Conservation (phyloP, 2,113 vertebrate genomes). For the Gorsachius goisagi region DNA sequence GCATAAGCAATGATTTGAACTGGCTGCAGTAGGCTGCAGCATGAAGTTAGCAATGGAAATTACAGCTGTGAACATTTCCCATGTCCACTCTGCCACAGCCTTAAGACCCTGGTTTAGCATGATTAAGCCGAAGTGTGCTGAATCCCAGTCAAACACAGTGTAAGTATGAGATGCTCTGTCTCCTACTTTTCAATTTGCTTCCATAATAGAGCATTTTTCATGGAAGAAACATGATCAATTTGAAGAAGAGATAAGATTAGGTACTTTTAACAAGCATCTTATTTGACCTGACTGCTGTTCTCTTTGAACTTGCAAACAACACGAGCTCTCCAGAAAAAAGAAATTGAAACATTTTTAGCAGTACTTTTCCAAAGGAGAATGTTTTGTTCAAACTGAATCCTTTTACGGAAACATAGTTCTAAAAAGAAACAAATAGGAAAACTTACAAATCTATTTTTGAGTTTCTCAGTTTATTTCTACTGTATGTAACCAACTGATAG, state of each 20-base stretch:
- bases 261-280: neutral
- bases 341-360: neutral
- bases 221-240: neutral
- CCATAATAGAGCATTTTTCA: neutral
- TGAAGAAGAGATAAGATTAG: neutral
- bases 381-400: neutral
- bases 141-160: neutral
- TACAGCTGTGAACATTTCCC: neutral
- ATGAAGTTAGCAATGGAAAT: neutral
- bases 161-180: neutral
- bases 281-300: neutral
- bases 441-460: neutral
- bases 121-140: neutral
- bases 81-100: neutral
- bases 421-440: neutral
- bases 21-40: neutral
- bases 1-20: slow-evolving; percentile 26
- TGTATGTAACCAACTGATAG: neutral
- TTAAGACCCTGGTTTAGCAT: neutral
- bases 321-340: neutral
- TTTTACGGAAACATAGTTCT: neutral
- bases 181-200: neutral
- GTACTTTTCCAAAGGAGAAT: neutral
- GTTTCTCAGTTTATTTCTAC: neutral
- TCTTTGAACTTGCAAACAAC: neutral